Evolutionary conservation across 2,888 invertebrate genomes (phyloP).

Genomic region (Slavum lentiscoides): DNA sequence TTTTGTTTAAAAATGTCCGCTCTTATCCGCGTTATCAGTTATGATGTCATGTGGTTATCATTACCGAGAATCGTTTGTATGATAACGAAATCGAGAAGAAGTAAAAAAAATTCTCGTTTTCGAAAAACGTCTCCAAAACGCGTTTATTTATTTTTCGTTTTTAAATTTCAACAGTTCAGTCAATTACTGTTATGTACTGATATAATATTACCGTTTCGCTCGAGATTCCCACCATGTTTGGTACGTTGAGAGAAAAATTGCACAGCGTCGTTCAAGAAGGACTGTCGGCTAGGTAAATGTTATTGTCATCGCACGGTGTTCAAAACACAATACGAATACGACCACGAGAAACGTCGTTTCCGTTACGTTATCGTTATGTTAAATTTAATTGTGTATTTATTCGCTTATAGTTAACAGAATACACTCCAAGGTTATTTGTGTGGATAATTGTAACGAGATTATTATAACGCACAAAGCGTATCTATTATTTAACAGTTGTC

Average conservation of each 20-base stretch:
- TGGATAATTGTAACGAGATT: not conserved
- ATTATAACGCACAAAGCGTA: not conserved
- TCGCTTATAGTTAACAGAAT: not conserved
- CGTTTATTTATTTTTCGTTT: not conserved
- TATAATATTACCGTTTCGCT: not conserved
- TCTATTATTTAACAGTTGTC: too few species aligned
- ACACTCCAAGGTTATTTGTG: not conserved
- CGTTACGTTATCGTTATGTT: not conserved
- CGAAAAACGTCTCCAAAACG: not conserved
- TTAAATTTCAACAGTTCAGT: too few species aligned
- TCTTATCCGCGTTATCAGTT: constrained; percentile 30
- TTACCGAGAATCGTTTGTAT: not conserved
- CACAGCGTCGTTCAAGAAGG: constrained; percentile 62
- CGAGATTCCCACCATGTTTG: constrained; percentile 60
- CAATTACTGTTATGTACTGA: not conserved
- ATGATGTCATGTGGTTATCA: constrained; percentile 34
- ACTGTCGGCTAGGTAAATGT: constrained; percentile 59
- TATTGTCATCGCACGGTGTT: not conserved
- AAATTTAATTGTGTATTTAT: not conserved
- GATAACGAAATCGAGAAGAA: constrained; percentile 6
- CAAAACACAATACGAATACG: not conserved
- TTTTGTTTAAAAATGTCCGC: constrained; percentile 35
- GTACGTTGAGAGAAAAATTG: constrained; percentile 62
- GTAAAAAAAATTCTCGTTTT: not conserved
- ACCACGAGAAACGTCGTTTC: not conserved